phyloP scores from a whole-genome alignment of 1,140 invertebrate species.

The Ectropis grisescens region DNA sequence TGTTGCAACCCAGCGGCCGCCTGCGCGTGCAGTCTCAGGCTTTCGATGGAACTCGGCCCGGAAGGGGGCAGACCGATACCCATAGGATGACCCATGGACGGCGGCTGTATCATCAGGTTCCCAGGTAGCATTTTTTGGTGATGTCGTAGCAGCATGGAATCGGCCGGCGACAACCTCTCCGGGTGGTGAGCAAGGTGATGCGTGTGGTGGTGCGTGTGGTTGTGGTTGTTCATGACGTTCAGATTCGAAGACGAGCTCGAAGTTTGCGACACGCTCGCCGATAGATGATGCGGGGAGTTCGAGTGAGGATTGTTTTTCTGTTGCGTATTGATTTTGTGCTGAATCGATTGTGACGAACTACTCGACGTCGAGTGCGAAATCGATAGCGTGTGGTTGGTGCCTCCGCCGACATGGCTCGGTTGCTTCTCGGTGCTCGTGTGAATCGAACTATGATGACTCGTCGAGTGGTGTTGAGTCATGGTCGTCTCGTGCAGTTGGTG shows the following conservation, averaged over 20 bases:
- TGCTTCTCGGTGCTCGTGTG: conserved; percentile 74
- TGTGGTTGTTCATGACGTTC: conserved; percentile 62
- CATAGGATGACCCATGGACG: conserved; percentile 70
- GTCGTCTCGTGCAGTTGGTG: conserved; percentile 73
- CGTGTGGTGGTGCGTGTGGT: conserved; percentile 70
- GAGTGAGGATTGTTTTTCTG: conserved; percentile 65
- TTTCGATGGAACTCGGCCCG: conserved; percentile 66
- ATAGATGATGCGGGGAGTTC: conserved; percentile 69
- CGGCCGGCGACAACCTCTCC: conserved; percentile 65
- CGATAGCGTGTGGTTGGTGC: conserved; percentile 71
- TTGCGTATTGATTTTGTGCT: conserved; percentile 72
- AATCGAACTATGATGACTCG: conserved; percentile 74
- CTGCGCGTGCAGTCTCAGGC: conserved; percentile 67
- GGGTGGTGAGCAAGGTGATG: conserved; percentile 71
- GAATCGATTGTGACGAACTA: conserved; percentile 73
- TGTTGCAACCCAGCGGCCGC: conserved; percentile 68
- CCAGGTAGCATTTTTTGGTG: conserved; percentile 71
- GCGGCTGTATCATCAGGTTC: conserved; percentile 75
- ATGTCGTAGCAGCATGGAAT: conserved; percentile 67
- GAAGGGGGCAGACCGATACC: conserved; percentile 68
- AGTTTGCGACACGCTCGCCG: conserved; percentile 66
- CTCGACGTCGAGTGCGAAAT: conserved; percentile 77
- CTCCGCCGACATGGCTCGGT: conserved; percentile 66
- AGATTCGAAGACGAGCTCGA: conserved; percentile 63
- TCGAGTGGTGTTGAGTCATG: conserved; percentile 74